Percentiles rank a stretch among this genome's conserved stretches.
phyloP scores from a whole-genome alignment of 1,140 invertebrate genomes.

The Drosophila ficusphila region DNA sequence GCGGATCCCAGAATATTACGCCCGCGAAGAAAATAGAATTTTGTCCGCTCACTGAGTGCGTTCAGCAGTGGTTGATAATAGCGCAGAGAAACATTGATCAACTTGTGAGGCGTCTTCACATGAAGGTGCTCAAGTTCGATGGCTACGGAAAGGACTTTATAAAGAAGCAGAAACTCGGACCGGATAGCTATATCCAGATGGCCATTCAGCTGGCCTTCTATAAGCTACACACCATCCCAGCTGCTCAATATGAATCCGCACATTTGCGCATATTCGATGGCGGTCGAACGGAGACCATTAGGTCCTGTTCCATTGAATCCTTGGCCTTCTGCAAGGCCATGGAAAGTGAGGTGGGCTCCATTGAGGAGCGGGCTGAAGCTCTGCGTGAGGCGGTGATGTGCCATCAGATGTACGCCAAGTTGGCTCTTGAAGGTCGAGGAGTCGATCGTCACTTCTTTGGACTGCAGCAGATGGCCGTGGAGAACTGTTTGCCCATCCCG shows the following conservation, averaged over 20 bases:
- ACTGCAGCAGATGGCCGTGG: constrained; percentile 91
- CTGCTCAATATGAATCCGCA: constrained; percentile 95
- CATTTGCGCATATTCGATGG: constrained; percentile 91
- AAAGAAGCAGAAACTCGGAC: constrained; percentile 92
- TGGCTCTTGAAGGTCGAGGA: constrained; percentile 91
- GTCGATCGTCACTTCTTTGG: constrained; percentile 95
- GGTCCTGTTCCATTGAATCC: constrained; percentile 93
- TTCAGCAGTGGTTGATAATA: constrained; percentile 48
- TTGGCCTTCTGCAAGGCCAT: constrained; percentile 90
- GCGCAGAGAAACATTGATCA: constrained; percentile 83
- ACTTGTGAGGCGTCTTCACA: constrained; percentile 85
- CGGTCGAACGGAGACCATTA: constrained; percentile 95
- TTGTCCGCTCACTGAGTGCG: background rate
- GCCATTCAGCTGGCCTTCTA: constrained; percentile 95
- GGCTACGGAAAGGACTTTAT: constrained; percentile 93
- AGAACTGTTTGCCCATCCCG: constrained; percentile 90
- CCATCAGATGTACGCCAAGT: constrained; percentile 92
- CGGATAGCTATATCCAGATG: constrained; percentile 97
- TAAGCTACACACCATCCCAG: constrained; percentile 89
- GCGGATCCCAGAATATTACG: constrained; percentile 1
- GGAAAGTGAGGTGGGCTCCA: constrained; percentile 76
- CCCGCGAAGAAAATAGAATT: constrained; percentile 42
- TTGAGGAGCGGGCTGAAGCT: constrained; percentile 65
- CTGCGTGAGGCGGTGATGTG: constrained; percentile 89
- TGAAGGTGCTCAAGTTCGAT: constrained; percentile 89